Percentiles rank a stretch among this genome's conserved stretches.
These are phyloP conservation scores for Lissonota sp. DNA, from an alignment of 2,888 invertebrate genomes.

Conservation along the genomic window DNA sequence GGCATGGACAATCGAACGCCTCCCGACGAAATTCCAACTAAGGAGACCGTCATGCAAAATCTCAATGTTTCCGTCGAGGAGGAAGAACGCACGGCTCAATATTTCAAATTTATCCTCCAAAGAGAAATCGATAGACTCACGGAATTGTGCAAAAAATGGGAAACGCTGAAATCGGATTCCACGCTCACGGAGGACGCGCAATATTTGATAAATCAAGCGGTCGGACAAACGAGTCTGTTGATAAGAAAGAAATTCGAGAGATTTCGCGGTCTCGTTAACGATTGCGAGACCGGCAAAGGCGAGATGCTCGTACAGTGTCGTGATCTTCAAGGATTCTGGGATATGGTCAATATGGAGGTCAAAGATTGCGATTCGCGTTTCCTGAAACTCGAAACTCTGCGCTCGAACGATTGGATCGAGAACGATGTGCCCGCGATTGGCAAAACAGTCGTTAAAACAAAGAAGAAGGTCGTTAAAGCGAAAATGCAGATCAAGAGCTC, in stretches of 20 bases:
- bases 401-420: slow-evolving; percentile 83
- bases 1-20: slow-evolving; percentile 61
- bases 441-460: background rate
- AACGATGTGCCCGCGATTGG: slow-evolving; percentile 71
- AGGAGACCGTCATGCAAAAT: slow-evolving; percentile 76
- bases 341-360: slow-evolving; percentile 91
- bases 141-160: slow-evolving; percentile 86
- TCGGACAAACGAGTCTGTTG: slow-evolving; percentile 92
- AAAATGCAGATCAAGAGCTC: slow-evolving; percentile 64
- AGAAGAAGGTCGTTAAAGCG: slow-evolving; percentile 46
- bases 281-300: slow-evolving; percentile 83
- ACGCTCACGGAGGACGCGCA: slow-evolving; percentile 84
- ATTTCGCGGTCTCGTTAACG: slow-evolving; percentile 85
- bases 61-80: slow-evolving; percentile 77
- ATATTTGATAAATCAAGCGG: slow-evolving; percentile 88
- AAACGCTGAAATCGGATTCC: slow-evolving; percentile 82
- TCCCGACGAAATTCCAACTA: slow-evolving; percentile 73
- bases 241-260: slow-evolving; percentile 91
- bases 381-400: slow-evolving; percentile 70
- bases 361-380: slow-evolving; percentile 77
- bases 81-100: slow-evolving; percentile 80
- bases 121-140: slow-evolving; percentile 85
- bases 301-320: slow-evolving; percentile 86
- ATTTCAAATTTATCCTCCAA: slow-evolving; percentile 83
- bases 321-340: slow-evolving; percentile 95